phyloP scores from a whole-genome alignment of 2,888 invertebrate species.

The Leptinotarsa haldemani region DNA sequence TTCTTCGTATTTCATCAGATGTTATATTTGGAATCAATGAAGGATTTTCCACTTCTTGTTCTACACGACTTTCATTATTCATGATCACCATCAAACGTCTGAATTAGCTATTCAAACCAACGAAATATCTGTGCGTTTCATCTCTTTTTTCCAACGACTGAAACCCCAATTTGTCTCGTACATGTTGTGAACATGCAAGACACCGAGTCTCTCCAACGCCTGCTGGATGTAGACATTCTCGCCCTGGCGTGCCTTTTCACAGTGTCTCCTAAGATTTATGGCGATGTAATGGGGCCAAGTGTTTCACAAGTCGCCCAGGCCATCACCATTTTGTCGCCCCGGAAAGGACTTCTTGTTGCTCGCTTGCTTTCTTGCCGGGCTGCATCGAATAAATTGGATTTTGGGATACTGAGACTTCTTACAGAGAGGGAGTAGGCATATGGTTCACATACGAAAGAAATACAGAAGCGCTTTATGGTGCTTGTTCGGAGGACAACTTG shows the following conservation, averaged over 20 bases:
- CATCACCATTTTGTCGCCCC: constrained; percentile 71
- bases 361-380: constrained; percentile 19
- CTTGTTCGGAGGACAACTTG: too few relatives aligned
- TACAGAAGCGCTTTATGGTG: too few relatives aligned
- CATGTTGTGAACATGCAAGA: constrained; percentile 60
- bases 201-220: constrained; percentile 39
- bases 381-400: constrained; percentile 66
- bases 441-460: too few relatives aligned
- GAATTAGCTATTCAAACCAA: not conserved
- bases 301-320: constrained; percentile 73
- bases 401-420: constrained; percentile 46
- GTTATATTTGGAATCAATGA: too few relatives aligned
- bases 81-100: not conserved
- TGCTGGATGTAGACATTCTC: constrained; percentile 60
- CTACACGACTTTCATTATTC: not conserved
- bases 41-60: too few relatives aligned
- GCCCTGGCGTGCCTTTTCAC: constrained; percentile 51
- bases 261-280: constrained; percentile 68
- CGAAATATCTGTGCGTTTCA: constrained; percentile 16
- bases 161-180: constrained; percentile 62
- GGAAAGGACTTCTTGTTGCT: constrained; percentile 61
- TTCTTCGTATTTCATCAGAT: too few relatives aligned
- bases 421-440: not conserved
- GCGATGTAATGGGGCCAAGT: constrained; percentile 74
- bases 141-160: constrained; percentile 31